Conservation (phyloP, 1,140 invertebrate species). For the Aphelinus certus region DNA sequence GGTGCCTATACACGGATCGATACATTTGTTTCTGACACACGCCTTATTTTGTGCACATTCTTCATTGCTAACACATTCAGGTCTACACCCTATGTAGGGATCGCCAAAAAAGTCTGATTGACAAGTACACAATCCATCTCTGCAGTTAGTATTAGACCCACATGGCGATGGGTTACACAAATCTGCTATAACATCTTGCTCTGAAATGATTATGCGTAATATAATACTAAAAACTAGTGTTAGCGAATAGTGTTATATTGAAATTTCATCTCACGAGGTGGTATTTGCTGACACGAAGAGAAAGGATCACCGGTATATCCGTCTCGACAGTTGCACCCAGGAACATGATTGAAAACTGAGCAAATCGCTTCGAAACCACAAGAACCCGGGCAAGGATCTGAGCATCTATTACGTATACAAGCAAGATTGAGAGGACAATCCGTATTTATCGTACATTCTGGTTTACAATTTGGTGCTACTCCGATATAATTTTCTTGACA, state of each 20-base stretch:
- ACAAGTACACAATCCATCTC: constrained; percentile 66
- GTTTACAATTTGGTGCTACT: constrained; percentile 76
- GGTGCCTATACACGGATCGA: constrained; percentile 68
- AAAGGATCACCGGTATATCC: constrained; percentile 79
- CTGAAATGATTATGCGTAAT: constrained; percentile 1
- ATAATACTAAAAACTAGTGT: too few species aligned
- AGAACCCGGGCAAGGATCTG: constrained; percentile 76
- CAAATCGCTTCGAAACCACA: constrained; percentile 75
- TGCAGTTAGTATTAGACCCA: constrained; percentile 69
- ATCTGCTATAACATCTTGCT: constrained; percentile 34
- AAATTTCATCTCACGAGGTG: constrained; percentile 79
- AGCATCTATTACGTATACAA: constrained; percentile 77
- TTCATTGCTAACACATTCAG: constrained; percentile 80
- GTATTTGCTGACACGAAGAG: constrained; percentile 44
- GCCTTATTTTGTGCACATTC: constrained; percentile 77
- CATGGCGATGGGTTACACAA: constrained; percentile 70
- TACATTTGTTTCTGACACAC: constrained; percentile 65
- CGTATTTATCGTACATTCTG: constrained; percentile 78
- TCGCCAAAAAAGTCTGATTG: constrained; percentile 73
- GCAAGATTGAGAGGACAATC: constrained; percentile 75
- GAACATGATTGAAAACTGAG: constrained; percentile 74
- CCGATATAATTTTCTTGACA: constrained; percentile 74
- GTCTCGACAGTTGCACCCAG: constrained; percentile 74
- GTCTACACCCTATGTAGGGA: constrained; percentile 73
- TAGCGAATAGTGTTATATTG: constrained; percentile 74